phyloP scores from a whole-genome alignment of 30 jellyfish, hydroid and myxozoan genomes.

The Phacellophora camtschatica region DNA sequence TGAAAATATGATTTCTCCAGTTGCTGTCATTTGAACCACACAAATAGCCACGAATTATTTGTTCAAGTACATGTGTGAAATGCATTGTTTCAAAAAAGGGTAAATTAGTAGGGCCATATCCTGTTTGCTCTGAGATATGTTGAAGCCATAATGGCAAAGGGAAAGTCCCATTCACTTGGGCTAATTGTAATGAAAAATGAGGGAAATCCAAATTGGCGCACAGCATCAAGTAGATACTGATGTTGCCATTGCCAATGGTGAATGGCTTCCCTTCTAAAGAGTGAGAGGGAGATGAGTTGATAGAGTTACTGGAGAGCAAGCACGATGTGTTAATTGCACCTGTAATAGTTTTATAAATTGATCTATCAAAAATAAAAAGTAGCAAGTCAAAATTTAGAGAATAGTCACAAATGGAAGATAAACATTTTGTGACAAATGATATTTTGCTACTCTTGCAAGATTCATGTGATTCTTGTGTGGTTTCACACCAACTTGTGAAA shows the following conservation, averaged over 20 bases:
- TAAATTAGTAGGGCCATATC: background rate
- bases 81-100: conserved; percentile 4
- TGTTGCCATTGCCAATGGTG: conserved; percentile 51
- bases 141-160: conserved; percentile 32
- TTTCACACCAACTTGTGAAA: conserved; percentile 30
- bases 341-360: conserved; percentile 11
- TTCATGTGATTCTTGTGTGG: background rate
- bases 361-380: background rate
- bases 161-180: conserved; percentile 14
- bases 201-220: conserved; percentile 24
- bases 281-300: background rate
- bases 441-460: background rate
- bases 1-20: conserved; percentile 20
- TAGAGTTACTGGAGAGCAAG: background rate
- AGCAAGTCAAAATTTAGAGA: background rate
- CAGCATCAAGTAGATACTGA: conserved; percentile 29
- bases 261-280: conserved; percentile 18
- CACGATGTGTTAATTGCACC: background rate
- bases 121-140: background rate
- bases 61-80: conserved; percentile 27
- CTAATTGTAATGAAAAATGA: background rate
- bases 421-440: background rate
- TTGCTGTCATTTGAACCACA: conserved; percentile 10
- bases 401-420: background rate
- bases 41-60: conserved; percentile 37